A percentile compares a stretch with the other conserved stretches of the same genome.
Conservation (phyloP, 2,888 invertebrate genomes). For the Catonia carolina region DNA sequence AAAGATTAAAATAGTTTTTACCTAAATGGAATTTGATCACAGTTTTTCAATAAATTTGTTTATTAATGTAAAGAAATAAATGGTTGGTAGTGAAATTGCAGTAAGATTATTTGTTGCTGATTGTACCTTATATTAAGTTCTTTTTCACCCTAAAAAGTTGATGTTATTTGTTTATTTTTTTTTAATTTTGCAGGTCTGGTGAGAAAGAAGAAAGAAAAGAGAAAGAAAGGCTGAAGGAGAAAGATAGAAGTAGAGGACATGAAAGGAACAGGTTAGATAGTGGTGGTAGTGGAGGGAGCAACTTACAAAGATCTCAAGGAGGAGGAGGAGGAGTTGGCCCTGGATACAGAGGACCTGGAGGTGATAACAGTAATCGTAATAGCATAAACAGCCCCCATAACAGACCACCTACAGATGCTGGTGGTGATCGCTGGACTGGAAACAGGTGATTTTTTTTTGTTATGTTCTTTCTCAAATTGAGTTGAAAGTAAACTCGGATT, state of each 20-base stretch:
- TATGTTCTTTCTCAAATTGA: background rate
- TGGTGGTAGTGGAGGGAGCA: slow-evolving; percentile 21
- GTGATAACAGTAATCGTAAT: slow-evolving; percentile 1
- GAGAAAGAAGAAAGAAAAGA: slow-evolving; percentile 33
- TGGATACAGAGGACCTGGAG: slow-evolving; percentile 12
- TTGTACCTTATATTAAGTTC: too few relatives aligned
- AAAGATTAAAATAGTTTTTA: too few relatives aligned
- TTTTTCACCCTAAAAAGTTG: background rate
- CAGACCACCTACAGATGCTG: slow-evolving; percentile 27
- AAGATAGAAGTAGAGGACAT: slow-evolving; percentile 36
- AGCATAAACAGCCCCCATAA: slow-evolving; percentile 25
- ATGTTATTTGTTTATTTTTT: background rate
- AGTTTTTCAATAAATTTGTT: too few relatives aligned
- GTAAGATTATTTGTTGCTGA: too few relatives aligned
- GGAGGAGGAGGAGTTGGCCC: background rate
- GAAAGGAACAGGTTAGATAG: slow-evolving; percentile 30
- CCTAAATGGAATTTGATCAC: too few relatives aligned
- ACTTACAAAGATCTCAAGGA: background rate
- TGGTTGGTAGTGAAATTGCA: too few relatives aligned
- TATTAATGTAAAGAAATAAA: too few relatives aligned
- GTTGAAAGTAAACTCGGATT: too few relatives aligned
- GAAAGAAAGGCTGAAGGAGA: slow-evolving; percentile 41
- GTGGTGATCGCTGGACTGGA: slow-evolving; percentile 16
- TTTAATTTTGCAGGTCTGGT: slow-evolving; percentile 22
- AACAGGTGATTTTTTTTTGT: slow-evolving; percentile 11